A percentile compares a stretch with the other conserved stretches of the same genome.
Conservation (phyloP, 2,888 invertebrate species). For the Drosophila austrosaltans region DNA sequence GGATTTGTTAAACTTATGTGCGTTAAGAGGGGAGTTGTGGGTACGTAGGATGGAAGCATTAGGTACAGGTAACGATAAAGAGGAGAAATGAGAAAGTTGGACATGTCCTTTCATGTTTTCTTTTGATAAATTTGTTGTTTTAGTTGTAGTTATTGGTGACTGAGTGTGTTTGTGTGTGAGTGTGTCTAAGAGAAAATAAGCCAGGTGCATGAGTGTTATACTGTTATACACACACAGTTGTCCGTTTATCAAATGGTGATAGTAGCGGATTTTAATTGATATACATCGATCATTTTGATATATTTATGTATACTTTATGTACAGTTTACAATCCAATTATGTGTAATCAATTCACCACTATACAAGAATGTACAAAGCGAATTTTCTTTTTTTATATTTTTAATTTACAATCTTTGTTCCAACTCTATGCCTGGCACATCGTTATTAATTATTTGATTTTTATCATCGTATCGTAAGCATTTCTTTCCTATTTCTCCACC, state of each 20-base stretch:
- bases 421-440: constrained; percentile 10
- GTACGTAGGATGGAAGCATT: constrained; percentile 4
- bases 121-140: not conserved
- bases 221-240: constrained; percentile 38
- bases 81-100: not conserved
- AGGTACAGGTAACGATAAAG: not conserved
- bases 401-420: constrained; percentile 8
- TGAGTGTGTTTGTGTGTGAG: constrained; percentile 24
- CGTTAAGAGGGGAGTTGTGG: constrained; percentile 1
- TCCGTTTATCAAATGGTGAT: constrained; percentile 31
- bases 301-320: constrained; percentile 25
- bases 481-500: constrained; percentile 80
- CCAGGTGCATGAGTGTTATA: constrained; percentile 43
- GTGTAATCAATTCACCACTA: not conserved
- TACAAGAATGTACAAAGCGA: constrained; percentile 17
- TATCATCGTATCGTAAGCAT: not conserved
- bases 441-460: constrained; percentile 26
- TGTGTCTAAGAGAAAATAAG: constrained; percentile 9
- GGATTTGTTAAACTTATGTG: not conserved
- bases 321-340: constrained; percentile 4
- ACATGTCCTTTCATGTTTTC: not conserved
- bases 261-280: constrained; percentile 33
- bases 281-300: constrained; percentile 18
- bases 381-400: not conserved
- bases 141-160: constrained; percentile 1